Evolutionary conservation across 2,888 invertebrate genomes (phyloP).

Genomic region (Daptonema setosum): DNA sequence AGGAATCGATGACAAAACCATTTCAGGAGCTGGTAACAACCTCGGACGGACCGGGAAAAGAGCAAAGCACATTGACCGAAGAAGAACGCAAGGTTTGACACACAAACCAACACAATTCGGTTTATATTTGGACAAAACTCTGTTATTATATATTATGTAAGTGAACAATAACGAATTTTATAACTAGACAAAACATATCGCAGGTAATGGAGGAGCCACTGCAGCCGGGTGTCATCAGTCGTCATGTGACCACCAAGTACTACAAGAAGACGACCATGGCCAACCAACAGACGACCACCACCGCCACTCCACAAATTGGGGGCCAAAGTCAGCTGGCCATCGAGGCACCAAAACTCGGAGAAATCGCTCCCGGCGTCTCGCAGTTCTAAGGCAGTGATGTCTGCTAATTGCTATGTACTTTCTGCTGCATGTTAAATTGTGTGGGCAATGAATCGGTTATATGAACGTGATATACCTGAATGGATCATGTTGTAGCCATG

Average conservation of each 20-base stretch:
- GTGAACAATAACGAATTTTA: too few relatives aligned
- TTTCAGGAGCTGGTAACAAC: not conserved
- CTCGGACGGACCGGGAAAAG: conserved; percentile 1
- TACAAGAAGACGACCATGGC: conserved; percentile 3
- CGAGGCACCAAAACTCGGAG: not conserved
- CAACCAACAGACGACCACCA: not conserved
- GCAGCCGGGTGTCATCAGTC: conserved; percentile 5
- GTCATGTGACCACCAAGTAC: conserved; percentile 6
- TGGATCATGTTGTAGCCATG: too few relatives aligned
- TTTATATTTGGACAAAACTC: too few relatives aligned
- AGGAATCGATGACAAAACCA: too few relatives aligned
- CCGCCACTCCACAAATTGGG: not conserved
- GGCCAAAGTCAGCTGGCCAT: not conserved
- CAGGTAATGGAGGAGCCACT: conserved; percentile 3
- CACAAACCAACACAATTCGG: too few relatives aligned
- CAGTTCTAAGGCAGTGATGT: too few relatives aligned
- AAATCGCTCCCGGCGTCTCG: not conserved
- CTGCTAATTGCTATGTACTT: too few relatives aligned
- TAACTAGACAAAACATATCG: too few relatives aligned
- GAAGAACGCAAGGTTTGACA: conserved; percentile 4
- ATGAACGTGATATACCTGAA: too few relatives aligned
- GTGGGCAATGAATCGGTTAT: too few relatives aligned
- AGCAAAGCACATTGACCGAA: conserved; percentile 4
- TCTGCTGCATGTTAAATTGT: too few relatives aligned
- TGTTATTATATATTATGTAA: too few relatives aligned